Evolutionary conservation across 1,140 invertebrate species (phyloP), one percentile per base, ranked within the genome.

Genomic region (Calephelis virginiensis): DNA sequence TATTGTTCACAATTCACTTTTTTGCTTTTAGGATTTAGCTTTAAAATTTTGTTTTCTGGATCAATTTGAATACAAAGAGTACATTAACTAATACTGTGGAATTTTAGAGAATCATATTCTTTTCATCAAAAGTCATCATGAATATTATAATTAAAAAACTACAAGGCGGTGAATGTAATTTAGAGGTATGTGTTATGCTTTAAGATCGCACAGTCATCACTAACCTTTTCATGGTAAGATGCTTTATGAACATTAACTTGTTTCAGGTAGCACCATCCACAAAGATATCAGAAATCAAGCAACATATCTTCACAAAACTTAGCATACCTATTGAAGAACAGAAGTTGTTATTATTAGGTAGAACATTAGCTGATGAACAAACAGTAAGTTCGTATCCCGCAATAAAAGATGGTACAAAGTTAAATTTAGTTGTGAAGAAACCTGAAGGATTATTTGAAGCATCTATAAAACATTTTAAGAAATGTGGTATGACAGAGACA

Each of bases 391-490:
- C 76, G 8, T 89, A 90, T 64, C 82, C 86, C 47, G 62, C 74
- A n/a, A 86, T 90, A 40, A 90, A 89, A 72, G 81, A 90, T 53
- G 88, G 86, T 12, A 80, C 84, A 14, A 91, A 89, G 75, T 68
- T 90, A 61, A 86, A 90, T 69, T 71, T 91, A 53, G 71, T 89
- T 47, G 78, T 89, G 11, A 87, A 86, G 70, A 89, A 89, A 63
- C 86, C 86, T 45, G 86, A 89, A 17, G 74, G 77, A 7, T 69
- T 91, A 9, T 75, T 81, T 61, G 82, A 86, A 49, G 79, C 66
- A 12, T 79, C 82, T 8, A 48, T 77, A 4, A 90, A 87, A 69
- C 71, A 82, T 62, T 91, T 85, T 67, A 90, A 85, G 67, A 82
- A 81, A 50, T 71, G 71, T 53, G 88, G 85, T 17, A 81, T 89